Conservation (phyloP, 2,113 vertebrate genomes). For the Cisticola juncidis region DNA sequence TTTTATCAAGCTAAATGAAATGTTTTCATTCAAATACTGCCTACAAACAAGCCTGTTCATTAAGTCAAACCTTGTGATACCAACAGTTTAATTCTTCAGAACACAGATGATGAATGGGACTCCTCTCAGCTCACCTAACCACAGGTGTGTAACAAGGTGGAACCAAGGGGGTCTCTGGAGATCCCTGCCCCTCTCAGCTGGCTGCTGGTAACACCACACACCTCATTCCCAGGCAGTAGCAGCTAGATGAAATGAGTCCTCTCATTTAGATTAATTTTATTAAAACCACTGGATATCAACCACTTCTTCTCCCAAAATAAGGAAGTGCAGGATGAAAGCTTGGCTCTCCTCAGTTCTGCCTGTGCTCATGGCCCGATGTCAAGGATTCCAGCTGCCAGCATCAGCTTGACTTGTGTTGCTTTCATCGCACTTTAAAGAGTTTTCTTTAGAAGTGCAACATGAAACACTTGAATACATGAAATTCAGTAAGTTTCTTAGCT, state of each 20-base stretch:
- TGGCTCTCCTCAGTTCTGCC: background rate
- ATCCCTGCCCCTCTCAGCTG: background rate
- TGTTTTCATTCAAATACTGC: background rate
- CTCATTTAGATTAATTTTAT: background rate
- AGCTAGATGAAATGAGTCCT: background rate
- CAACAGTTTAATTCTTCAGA: background rate
- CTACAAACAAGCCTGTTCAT: background rate
- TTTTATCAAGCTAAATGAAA: background rate
- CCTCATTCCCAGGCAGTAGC: background rate
- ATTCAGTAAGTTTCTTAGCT: background rate
- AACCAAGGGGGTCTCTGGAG: background rate
- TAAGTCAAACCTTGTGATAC: background rate
- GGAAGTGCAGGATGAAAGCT: background rate
- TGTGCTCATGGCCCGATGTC: background rate
- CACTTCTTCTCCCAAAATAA: background rate
- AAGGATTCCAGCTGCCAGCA: slow-evolving; percentile 9
- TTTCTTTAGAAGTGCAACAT: slow-evolving; percentile 9
- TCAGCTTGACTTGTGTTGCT: slow-evolving; percentile 16
- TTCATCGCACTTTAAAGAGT: slow-evolving; percentile 10
- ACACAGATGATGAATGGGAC: background rate
- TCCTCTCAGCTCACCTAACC: background rate
- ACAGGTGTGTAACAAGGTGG: background rate
- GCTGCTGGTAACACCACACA: background rate
- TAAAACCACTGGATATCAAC: background rate
- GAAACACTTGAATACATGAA: background rate